phyloP scores from a whole-genome alignment of 2,113 vertebrate genomes.

The Lathamus discolor region DNA sequence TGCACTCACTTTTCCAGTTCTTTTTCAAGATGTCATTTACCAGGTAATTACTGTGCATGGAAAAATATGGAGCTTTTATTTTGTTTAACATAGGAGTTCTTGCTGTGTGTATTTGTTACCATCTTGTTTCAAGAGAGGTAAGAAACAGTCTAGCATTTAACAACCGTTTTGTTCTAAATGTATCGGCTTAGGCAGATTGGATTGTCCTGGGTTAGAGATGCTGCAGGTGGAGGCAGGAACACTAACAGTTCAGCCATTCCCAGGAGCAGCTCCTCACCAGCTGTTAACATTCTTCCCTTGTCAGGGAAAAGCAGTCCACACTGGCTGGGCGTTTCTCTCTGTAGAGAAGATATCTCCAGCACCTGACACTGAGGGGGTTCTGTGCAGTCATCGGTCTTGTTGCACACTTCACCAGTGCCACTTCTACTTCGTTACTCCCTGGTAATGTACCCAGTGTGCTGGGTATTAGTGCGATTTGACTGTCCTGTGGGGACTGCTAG shows the following conservation, averaged over 20 bases:
- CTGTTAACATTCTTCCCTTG: not conserved
- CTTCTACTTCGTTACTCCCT: not conserved
- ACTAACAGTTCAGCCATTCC: not conserved
- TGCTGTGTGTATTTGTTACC: not conserved
- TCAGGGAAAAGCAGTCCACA: not conserved
- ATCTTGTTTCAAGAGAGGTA: not conserved
- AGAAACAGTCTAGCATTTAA: not conserved
- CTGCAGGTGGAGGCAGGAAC: constrained; percentile 58
- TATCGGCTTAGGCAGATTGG: not conserved
- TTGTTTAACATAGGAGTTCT: not conserved
- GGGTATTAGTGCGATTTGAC: not conserved
- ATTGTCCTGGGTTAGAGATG: not conserved
- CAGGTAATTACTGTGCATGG: constrained; percentile 78
- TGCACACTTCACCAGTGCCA: not conserved
- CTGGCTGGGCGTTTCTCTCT: not conserved
- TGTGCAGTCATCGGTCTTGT: not conserved
- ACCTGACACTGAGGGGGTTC: not conserved
- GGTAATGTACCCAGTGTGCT: not conserved
- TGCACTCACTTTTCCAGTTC: constrained; percentile 96
- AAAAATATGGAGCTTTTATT: not conserved
- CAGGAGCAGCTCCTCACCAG: not conserved
- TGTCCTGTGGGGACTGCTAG: not conserved
- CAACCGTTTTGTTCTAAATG: not conserved
- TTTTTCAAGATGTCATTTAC: constrained; percentile 99
- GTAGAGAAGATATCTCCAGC: not conserved